Percentiles rank a stretch among this genome's conserved stretches.
Conservation (phyloP, 1,140 invertebrate species). For the Penaeus japonicus region DNA sequence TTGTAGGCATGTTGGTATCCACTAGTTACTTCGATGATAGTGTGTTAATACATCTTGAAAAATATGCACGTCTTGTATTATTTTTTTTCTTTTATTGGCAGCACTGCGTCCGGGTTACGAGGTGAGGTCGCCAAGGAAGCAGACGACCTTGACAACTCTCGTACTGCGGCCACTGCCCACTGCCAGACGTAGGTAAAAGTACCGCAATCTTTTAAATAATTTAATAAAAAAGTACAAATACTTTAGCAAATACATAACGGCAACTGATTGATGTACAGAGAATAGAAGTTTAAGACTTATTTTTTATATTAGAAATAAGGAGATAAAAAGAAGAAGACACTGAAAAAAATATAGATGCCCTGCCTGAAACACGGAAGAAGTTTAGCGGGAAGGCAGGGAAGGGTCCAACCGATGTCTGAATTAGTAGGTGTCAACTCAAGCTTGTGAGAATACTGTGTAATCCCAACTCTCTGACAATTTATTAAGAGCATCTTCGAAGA, state of each 20-base stretch:
- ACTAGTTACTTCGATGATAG: too few species aligned
- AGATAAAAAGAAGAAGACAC: not conserved
- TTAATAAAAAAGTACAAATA: too few species aligned
- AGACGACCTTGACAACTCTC: constrained; percentile 45
- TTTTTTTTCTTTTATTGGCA: not conserved
- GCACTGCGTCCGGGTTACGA: constrained; percentile 36
- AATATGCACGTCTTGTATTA: too few species aligned
- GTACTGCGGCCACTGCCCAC: constrained; percentile 40
- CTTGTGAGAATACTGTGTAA: too few species aligned
- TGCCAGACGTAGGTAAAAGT: constrained; percentile 9
- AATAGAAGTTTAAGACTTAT: not conserved
- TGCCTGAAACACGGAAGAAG: not conserved
- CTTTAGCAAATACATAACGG: too few species aligned
- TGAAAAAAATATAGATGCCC: not conserved
- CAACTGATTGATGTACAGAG: not conserved
- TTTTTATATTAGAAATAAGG: not conserved
- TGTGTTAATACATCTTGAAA: too few species aligned
- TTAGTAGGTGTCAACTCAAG: constrained; percentile 31
- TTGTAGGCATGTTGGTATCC: too few species aligned
- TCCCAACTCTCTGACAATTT: too few species aligned
- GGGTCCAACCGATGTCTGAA: not conserved
- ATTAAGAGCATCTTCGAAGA: too few species aligned
- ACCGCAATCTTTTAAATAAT: not conserved
- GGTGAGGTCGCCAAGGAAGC: constrained; percentile 34
- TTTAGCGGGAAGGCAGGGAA: not conserved